Evolutionary conservation across 2,113 vertebrate species (phyloP).

Genomic region (Psilopogon haemacephalus): DNA sequence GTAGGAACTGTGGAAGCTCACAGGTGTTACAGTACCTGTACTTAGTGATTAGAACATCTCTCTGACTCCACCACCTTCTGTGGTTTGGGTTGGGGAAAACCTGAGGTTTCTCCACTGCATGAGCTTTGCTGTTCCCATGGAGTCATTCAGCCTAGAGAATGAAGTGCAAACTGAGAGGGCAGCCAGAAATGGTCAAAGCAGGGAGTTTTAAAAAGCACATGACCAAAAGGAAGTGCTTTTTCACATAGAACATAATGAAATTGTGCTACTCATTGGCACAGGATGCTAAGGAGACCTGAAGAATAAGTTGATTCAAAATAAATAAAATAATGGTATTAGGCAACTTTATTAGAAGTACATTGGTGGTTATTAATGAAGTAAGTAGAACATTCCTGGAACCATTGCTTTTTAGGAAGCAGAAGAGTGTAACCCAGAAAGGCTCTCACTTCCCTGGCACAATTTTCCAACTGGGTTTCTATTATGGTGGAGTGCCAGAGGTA

Average conservation of each 20-base stretch:
- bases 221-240: constrained; percentile 16
- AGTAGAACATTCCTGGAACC: background rate
- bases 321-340: constrained; percentile 45
- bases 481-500: background rate
- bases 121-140: background rate
- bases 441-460: background rate
- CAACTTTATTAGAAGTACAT: background rate
- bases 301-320: background rate
- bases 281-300: constrained; percentile 35
- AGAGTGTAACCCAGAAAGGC: background rate
- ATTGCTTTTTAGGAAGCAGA: background rate
- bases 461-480: background rate
- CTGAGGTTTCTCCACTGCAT: background rate
- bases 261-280: background rate
- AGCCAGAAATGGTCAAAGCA: background rate
- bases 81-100: background rate
- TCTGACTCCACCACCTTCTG: background rate
- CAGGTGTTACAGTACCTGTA: background rate
- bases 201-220: background rate
- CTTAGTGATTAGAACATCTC: background rate
- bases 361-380: constrained; percentile 22
- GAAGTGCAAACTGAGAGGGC: background rate
- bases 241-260: constrained; percentile 24
- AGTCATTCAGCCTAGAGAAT: background rate
- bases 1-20: background rate